Evolutionary conservation across 2,113 vertebrate genomes (phyloP).

Genomic region (Mugil cephalus): DNA sequence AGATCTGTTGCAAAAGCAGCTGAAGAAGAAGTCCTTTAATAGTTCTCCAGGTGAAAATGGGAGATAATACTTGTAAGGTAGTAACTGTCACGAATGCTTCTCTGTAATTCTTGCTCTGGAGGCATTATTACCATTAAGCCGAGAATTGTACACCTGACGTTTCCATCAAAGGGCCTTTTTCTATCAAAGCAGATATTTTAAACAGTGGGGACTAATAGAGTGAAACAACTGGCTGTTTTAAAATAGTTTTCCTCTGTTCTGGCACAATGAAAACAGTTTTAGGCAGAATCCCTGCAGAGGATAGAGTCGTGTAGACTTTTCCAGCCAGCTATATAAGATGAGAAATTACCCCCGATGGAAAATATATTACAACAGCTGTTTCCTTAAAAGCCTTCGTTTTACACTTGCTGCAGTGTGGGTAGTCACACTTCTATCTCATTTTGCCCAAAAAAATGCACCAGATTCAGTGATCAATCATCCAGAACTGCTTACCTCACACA

Average conservation of each 20-base stretch:
- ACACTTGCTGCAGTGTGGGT: neutral
- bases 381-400: conserved; percentile 22
- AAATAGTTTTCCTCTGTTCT: conserved; percentile 12
- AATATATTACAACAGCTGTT: conserved; percentile 20
- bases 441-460: neutral
- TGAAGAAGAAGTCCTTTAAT: conserved; percentile 27
- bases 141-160: conserved; percentile 26
- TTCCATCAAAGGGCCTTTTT: conserved; percentile 53
- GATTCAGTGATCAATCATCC: conserved; percentile 12
- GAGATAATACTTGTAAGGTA: conserved; percentile 48
- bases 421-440: neutral
- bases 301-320: conserved; percentile 4
- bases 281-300: neutral
- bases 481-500: conserved; percentile 6
- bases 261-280: conserved; percentile 34
- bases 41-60: conserved; percentile 61
- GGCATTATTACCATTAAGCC: conserved; percentile 39
- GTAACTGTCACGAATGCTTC: conserved; percentile 30
- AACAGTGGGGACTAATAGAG: conserved; percentile 35
- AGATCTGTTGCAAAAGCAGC: conserved; percentile 28
- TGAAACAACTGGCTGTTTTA: conserved; percentile 47
- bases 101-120: conserved; percentile 21
- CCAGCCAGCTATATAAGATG: neutral
- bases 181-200: conserved; percentile 59
- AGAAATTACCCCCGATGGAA: conserved; percentile 21